These are phyloP conservation scores for Gobio occitaniae DNA, from an alignment of 2,797 vertebrate species.

Conservation along the genomic window DNA sequence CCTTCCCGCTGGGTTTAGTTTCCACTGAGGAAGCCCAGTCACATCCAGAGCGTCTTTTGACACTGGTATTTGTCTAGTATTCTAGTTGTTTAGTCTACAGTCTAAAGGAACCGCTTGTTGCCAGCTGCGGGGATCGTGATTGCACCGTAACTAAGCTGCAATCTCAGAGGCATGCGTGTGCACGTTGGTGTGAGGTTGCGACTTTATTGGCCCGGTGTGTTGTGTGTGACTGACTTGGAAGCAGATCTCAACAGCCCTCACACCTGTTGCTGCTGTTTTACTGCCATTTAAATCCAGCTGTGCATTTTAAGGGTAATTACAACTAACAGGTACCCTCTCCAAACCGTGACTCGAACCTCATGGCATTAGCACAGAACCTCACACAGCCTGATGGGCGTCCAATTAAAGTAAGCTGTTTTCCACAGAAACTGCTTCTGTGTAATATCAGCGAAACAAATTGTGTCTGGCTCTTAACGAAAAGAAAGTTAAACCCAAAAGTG, in stretches of 20 bases:
- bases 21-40: constrained; percentile 52
- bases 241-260: constrained; percentile 47
- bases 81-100: constrained; percentile 63
- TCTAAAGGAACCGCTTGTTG: constrained; percentile 50
- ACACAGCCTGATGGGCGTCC: constrained; percentile 74
- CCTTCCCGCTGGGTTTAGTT: constrained; percentile 51
- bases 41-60: constrained; percentile 43
- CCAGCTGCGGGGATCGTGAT: constrained; percentile 44
- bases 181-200: constrained; percentile 42
- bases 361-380: constrained; percentile 65
- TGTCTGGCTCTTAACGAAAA: constrained; percentile 6
- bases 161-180: constrained; percentile 36
- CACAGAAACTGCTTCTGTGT: constrained; percentile 26
- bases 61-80: constrained; percentile 50
- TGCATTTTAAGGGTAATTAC: constrained; percentile 69
- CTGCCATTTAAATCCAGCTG: constrained; percentile 76
- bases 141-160: constrained; percentile 45
- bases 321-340: constrained; percentile 72
- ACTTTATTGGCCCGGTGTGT: constrained; percentile 38
- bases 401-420: constrained; percentile 62
- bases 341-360: constrained; percentile 66
- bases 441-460: constrained; percentile 12
- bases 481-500: neutral
- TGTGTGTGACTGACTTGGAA: constrained; percentile 38
- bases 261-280: constrained; percentile 69